These are phyloP conservation scores for Drosophila sordidula DNA, from an alignment of 2,888 invertebrate species.

Conservation along the genomic window DNA sequence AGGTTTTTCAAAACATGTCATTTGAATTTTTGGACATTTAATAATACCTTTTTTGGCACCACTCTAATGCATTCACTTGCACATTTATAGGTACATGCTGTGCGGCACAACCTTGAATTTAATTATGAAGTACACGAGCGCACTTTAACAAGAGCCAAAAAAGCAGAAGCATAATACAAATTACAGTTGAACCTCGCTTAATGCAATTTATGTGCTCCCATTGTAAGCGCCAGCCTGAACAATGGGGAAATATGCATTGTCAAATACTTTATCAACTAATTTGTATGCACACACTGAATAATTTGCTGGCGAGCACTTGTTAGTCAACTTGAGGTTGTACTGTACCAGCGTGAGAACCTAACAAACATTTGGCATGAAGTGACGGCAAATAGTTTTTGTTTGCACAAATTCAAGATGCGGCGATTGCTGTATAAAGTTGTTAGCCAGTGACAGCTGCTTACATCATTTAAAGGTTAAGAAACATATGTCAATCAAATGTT, in stretches of 20 bases:
- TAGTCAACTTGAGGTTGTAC: slow-evolving; percentile 10
- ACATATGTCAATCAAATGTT: slow-evolving; percentile 49
- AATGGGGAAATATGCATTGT: neutral
- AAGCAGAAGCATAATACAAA: slow-evolving; percentile 4
- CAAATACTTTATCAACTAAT: neutral
- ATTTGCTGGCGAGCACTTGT: slow-evolving; percentile 3
- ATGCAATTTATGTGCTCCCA: neutral
- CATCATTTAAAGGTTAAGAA: slow-evolving; percentile 45
- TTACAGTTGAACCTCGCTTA: slow-evolving; percentile 1
- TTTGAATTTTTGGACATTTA: neutral
- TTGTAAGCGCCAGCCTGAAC: neutral
- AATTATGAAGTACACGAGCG: slow-evolving; percentile 29
- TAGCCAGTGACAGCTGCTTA: slow-evolving; percentile 32
- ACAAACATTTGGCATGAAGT: slow-evolving; percentile 15
- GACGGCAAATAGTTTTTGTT: slow-evolving; percentile 25
- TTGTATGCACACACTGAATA: neutral
- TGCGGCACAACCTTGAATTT: slow-evolving; percentile 34
- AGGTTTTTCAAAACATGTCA: no score
- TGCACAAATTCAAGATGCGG: slow-evolving; percentile 26
- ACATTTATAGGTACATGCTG: slow-evolving; percentile 17
- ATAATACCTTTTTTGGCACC: slow-evolving; percentile 9
- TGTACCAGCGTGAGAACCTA: neutral
- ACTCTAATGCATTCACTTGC: slow-evolving; percentile 18
- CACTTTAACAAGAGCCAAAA: slow-evolving; percentile 11
- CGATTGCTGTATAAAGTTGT: slow-evolving; percentile 39